Percentiles rank a stretch among this genome's conserved stretches.
These are phyloP conservation scores for Littorina saxatilis DNA, from an alignment of 1,140 invertebrate genomes.

Conservation along the genomic window DNA sequence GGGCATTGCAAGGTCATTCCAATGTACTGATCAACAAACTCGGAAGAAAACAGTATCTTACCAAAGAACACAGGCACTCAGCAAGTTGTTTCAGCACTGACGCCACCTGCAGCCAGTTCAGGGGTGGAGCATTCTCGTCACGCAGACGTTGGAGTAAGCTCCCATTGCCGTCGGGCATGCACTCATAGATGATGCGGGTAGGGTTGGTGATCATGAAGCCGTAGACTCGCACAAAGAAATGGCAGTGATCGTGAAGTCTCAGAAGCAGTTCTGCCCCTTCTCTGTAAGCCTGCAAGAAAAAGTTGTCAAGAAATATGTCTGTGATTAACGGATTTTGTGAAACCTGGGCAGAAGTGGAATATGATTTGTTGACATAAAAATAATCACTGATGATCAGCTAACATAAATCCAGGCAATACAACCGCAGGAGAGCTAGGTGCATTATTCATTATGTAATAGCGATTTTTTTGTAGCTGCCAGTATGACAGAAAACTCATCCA, in stretches of 20 bases:
- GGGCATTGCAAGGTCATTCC: no score
- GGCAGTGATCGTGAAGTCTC: neutral
- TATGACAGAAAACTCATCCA: no score
- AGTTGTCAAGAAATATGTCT: neutral
- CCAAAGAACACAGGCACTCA: neutral
- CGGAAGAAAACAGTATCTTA: no score
- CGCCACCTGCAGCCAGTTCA: neutral
- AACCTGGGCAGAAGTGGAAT: no score
- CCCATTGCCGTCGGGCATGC: conserved; percentile 9
- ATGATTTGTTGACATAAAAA: no score
- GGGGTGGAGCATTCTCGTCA: neutral
- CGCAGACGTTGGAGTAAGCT: neutral
- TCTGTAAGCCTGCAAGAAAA: neutral
- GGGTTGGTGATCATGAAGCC: neutral
- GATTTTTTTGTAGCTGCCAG: no score
- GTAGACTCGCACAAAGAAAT: conserved; percentile 7
- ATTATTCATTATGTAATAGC: no score
- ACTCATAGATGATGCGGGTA: neutral
- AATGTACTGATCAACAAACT: no score
- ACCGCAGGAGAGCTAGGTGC: no score
- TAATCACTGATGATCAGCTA: no score
- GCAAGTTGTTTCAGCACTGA: conserved; percentile 6
- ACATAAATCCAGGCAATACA: no score
- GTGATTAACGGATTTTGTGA: no score
- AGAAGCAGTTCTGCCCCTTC: neutral